These are phyloP conservation scores for Labeo calbasu DNA, from an alignment of 2,797 vertebrate species.

Conservation along the genomic window DNA sequence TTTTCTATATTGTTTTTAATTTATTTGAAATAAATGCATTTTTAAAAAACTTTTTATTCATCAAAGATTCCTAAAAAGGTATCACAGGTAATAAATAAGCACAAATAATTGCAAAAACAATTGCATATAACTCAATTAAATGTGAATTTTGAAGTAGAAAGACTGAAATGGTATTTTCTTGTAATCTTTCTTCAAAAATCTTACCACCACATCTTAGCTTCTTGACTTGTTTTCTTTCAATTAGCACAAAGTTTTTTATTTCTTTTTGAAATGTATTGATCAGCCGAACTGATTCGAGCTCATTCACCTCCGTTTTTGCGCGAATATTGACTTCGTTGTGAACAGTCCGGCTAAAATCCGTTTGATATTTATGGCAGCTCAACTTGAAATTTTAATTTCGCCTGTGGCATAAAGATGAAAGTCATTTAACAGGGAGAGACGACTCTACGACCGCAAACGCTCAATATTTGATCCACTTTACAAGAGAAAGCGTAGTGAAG, in stretches of 20 bases:
- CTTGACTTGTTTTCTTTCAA: background rate
- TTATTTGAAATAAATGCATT: too few relatives aligned
- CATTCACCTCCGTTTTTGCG: background rate
- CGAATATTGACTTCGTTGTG: background rate
- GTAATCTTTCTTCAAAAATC: background rate
- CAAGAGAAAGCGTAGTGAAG: background rate
- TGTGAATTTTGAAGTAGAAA: background rate
- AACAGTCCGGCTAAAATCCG: background rate
- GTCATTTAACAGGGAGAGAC: background rate
- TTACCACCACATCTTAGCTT: background rate
- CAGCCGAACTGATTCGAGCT: background rate
- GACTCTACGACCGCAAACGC: background rate
- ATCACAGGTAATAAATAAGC: background rate
- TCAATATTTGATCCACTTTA: background rate
- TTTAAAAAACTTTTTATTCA: background rate
- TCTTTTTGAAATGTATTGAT: background rate
- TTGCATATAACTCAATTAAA: too few relatives aligned
- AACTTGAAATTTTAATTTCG: background rate
- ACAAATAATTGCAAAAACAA: background rate
- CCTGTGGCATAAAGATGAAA: conserved; percentile 2
- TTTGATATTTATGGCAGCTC: background rate
- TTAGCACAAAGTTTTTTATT: background rate
- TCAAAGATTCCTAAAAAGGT: background rate
- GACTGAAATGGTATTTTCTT: background rate
- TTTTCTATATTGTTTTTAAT: too few relatives aligned